Conservation (phyloP, 2,797 vertebrate genomes). For the Gambelia wislizenii region DNA sequence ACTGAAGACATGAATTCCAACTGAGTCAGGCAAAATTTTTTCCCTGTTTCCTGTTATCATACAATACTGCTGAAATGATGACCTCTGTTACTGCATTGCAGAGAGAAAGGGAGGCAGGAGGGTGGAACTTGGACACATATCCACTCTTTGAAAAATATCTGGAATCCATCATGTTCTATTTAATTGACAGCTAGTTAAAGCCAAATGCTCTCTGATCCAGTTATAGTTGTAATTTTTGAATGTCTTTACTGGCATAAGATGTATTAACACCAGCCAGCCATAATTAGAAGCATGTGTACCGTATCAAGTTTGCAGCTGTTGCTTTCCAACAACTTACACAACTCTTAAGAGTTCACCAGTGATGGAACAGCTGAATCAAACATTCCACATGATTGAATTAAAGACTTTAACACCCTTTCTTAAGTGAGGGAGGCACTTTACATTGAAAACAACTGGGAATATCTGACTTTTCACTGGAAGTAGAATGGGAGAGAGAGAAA, state of each 20-base stretch:
- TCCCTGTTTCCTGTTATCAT: not conserved
- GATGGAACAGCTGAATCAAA: constrained; percentile 54
- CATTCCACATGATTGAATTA: constrained; percentile 51
- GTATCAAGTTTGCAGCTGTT: constrained; percentile 71
- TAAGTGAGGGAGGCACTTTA: constrained; percentile 20
- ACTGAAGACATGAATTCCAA: not conserved
- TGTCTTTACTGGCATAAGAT: constrained; percentile 73
- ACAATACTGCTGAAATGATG: constrained; percentile 30
- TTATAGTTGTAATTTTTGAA: constrained; percentile 75
- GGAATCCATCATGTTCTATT: constrained; percentile 69
- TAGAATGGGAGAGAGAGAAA: constrained; percentile 7
- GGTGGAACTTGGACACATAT: constrained; percentile 17
- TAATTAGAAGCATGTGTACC: constrained; percentile 74
- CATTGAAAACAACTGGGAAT: constrained; percentile 8
- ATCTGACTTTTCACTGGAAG: constrained; percentile 36
- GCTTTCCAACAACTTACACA: constrained; percentile 62
- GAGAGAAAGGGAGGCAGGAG: constrained; percentile 25
- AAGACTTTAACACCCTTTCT: constrained; percentile 23
- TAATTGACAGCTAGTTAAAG: constrained; percentile 71
- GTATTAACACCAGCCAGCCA: constrained; percentile 73
- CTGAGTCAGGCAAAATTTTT: constrained; percentile 19
- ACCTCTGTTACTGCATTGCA: constrained; percentile 36
- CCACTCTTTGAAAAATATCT: constrained; percentile 44
- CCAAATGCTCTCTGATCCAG: constrained; percentile 71
- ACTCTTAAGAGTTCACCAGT: constrained; percentile 55